Evolutionary conservation across 2,113 vertebrate genomes (phyloP).

Genomic region (Camelus dromedarius): DNA sequence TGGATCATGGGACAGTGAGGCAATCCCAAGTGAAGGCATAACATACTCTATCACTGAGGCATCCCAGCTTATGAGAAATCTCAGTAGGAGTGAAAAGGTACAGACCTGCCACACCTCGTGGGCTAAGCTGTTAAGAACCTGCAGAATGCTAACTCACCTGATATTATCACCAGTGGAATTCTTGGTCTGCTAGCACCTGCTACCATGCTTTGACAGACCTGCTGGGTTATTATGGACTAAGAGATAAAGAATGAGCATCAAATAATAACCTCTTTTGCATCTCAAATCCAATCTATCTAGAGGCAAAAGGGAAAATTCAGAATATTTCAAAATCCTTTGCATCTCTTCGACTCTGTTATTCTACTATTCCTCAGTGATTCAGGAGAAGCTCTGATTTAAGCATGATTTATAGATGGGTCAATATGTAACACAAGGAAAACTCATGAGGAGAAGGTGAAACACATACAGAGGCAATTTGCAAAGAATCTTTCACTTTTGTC

Average conservation of each 20-base stretch:
- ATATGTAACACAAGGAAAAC: not conserved
- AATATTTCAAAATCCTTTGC: not conserved
- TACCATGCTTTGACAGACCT: not conserved
- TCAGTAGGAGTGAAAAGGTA: not conserved
- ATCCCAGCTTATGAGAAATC: not conserved
- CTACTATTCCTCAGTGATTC: not conserved
- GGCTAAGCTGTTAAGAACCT: not conserved
- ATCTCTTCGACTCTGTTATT: not conserved
- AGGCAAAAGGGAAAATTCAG: not conserved
- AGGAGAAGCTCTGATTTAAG: not conserved
- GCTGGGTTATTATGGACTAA: not conserved
- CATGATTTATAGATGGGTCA: not conserved
- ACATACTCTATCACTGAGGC: not conserved
- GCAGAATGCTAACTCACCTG: not conserved
- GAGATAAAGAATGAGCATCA: not conserved
- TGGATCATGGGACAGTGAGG: not conserved
- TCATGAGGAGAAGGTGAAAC: not conserved
- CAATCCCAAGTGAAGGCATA: not conserved
- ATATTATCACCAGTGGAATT: not conserved
- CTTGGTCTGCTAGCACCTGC: not conserved
- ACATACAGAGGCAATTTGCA: not conserved
- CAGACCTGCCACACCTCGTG: not conserved
- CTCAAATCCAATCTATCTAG: not conserved
- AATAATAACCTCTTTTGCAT: not conserved
- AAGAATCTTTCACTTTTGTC: not conserved